Evolutionary conservation across 2,888 invertebrate genomes (phyloP).

Genomic region (Notodonta dromedarius): DNA sequence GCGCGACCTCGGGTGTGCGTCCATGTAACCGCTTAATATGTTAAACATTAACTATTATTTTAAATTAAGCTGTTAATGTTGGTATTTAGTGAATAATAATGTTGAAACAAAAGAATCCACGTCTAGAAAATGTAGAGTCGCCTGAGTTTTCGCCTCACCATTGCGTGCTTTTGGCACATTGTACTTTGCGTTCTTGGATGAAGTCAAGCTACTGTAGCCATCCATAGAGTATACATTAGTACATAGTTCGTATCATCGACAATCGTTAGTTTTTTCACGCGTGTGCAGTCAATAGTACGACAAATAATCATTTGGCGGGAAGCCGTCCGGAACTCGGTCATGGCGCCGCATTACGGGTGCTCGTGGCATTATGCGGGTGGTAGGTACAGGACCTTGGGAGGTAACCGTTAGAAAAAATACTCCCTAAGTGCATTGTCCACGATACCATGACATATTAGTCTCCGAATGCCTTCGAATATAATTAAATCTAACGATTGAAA

Average conservation of each 20-base stretch:
- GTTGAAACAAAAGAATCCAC: too few relatives aligned
- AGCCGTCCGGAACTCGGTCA: constrained; percentile 54
- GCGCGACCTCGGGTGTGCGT: constrained; percentile 1
- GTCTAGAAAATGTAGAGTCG: too few relatives aligned
- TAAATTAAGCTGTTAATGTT: not conserved
- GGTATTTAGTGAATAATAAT: too few relatives aligned
- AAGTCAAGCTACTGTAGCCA: not conserved
- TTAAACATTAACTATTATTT: not conserved
- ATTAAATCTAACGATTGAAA: too few relatives aligned
- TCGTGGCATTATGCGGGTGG: constrained; percentile 35
- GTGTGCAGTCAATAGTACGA: constrained; percentile 3
- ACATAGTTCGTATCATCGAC: not conserved
- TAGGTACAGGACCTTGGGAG: constrained; percentile 27
- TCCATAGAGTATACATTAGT: not conserved
- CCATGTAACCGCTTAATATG: not conserved
- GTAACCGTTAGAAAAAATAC: constrained; percentile 1
- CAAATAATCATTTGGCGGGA: constrained; percentile 21
- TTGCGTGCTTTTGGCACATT: too few relatives aligned
- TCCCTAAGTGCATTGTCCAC: not conserved
- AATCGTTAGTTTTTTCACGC: not conserved
- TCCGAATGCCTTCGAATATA: too few relatives aligned
- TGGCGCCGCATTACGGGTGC: constrained; percentile 38
- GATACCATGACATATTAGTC: not conserved
- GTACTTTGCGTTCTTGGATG: too few relatives aligned
- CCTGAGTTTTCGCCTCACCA: too few relatives aligned